These are phyloP conservation scores for Pteruthius melanotis DNA, from an alignment of 2,113 vertebrate species.

Conservation along the genomic window DNA sequence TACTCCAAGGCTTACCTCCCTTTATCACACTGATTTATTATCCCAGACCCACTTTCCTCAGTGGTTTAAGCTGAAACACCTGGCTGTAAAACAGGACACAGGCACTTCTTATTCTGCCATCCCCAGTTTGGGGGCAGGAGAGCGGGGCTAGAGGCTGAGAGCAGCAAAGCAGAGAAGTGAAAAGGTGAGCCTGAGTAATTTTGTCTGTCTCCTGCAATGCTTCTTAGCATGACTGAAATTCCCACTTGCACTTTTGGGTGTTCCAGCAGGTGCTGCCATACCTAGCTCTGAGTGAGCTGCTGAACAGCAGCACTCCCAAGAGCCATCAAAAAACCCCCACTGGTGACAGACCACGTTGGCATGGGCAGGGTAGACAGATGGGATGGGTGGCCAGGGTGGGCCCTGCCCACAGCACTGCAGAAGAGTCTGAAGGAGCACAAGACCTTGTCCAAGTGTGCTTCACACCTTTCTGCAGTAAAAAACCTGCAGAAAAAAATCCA, in stretches of 20 bases:
- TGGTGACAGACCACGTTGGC: accelerated
- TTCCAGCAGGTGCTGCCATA: not conserved
- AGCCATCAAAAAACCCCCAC: accelerated
- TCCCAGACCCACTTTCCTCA: not conserved
- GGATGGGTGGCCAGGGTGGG: not conserved
- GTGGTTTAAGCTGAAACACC: not conserved
- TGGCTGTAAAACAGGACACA: not conserved
- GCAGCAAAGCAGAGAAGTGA: not conserved
- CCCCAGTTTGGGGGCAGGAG: not conserved
- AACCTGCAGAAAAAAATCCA: not conserved
- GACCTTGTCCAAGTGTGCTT: not conserved
- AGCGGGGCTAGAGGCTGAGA: not conserved
- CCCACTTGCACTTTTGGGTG: accelerated
- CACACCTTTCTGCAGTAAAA: not conserved
- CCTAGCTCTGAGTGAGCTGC: not conserved
- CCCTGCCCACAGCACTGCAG: not conserved
- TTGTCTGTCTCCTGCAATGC: not conserved
- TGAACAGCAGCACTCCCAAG: not conserved
- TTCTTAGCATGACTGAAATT: not conserved
- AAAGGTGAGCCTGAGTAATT: not conserved
- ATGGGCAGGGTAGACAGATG: accelerated
- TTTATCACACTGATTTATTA: not conserved
- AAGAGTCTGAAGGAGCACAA: not conserved
- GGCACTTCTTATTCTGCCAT: not conserved
- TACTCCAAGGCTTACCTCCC: not conserved